Conservation (phyloP, 2,888 invertebrate species). For the Drosophila longiperda region DNA sequence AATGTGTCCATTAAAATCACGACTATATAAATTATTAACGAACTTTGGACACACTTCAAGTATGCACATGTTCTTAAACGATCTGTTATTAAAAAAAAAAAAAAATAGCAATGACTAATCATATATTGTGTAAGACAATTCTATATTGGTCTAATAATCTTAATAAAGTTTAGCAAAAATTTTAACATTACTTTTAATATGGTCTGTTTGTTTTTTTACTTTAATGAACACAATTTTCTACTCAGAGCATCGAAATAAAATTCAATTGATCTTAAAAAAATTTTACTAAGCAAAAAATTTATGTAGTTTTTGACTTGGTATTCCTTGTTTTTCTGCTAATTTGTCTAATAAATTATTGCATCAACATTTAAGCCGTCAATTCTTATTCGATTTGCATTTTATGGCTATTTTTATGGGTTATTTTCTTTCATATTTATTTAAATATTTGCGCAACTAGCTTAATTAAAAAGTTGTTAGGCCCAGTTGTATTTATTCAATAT, state of each 20-base stretch:
- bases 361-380: background rate
- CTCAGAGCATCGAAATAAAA: background rate
- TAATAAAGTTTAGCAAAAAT: background rate
- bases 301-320: too few species aligned
- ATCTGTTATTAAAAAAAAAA: background rate
- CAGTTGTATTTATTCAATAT: background rate
- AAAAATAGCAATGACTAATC: background rate
- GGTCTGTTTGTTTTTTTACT: background rate
- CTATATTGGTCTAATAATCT: background rate
- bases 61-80: background rate
- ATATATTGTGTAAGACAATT: background rate
- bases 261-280: background rate
- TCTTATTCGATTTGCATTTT: background rate
- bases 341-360: background rate
- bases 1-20: conserved; percentile 19
- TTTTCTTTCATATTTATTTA: background rate
- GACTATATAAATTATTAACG: conserved; percentile 6
- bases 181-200: background rate
- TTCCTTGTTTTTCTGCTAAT: background rate
- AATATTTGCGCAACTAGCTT: background rate
- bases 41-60: conserved; percentile 24
- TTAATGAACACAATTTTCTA: background rate
- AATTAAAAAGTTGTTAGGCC: conserved; percentile 12
- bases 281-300: too few species aligned
- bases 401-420: background rate